Base-by-base conservation (phyloP, 2,797 vertebrate species). In the Myotis daubentonii region DNA sequence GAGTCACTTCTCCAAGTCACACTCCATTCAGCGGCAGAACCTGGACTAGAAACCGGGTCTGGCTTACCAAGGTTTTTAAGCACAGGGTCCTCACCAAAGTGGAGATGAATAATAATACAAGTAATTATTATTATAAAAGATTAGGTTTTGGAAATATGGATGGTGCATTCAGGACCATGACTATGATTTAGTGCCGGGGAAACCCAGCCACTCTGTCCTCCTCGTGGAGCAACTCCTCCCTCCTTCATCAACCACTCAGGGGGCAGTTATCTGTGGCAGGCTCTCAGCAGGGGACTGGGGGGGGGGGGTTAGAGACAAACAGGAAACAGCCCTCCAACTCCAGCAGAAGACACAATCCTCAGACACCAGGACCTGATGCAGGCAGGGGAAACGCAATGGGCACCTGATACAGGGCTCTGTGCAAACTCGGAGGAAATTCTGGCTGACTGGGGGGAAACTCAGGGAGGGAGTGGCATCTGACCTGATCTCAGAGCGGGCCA, bases 231-330 rank as follows among this genome's bases (percentile, higher is more conserved):
- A 82, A 10, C 71, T 65, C 33, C 1, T 75, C 71, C 33, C 49
- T 89, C 51, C 49, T 89, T 93, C 57, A 57, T 25, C 76, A 90
- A 66, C 44, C 30, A 72, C 89, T 81, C 25, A 60, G 25, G 57
- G 0, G 4, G 60, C 10, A 30, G 72, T 53, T 87, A 17, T 38
- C 66, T 76, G 84, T 90, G 74, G 44, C 68, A 44, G 41, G 13
- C 23, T 1, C 68, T n/a, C 22, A 49, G 71, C 51, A 68, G 66
- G 51, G 89, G 47, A 62, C 57, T 0, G 19, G n/a, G 74, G 19
- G 22, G n/a, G n/a, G n/a, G n/a, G n/a, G n/a, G n/a, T 0, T 44
- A 38, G 68, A 87, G 76, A 96, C 8, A 66, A 93, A 74, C 81
- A 82, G 84, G 93, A 75, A 33, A 38, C 33, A 47, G 51, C 19